A percentile compares a stretch with the other conserved stretches of the same genome.
Conservation (phyloP, 1,140 invertebrate genomes). For the Ylistrum balloti region DNA sequence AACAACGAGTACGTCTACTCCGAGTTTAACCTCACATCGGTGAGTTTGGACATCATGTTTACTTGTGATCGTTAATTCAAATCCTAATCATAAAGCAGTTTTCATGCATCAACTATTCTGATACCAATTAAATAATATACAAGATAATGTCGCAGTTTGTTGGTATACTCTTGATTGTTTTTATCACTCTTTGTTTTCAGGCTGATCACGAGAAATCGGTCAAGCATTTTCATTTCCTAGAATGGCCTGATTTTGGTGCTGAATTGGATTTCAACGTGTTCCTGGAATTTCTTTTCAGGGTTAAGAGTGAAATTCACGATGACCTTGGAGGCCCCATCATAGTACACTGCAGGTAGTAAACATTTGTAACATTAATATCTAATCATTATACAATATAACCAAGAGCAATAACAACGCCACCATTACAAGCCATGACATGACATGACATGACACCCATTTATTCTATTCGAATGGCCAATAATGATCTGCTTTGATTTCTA, state of each 20-base stretch:
- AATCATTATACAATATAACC: background rate
- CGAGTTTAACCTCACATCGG: conserved; percentile 52
- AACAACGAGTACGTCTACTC: conserved; percentile 54
- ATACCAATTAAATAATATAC: too few relatives aligned
- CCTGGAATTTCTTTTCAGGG: conserved; percentile 53
- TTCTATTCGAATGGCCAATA: too few relatives aligned
- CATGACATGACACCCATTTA: too few relatives aligned
- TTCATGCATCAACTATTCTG: too few relatives aligned
- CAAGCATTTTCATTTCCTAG: conserved; percentile 62
- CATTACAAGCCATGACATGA: background rate
- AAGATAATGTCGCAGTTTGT: too few relatives aligned
- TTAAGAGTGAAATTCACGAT: conserved; percentile 56
- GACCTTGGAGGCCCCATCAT: conserved; percentile 64
- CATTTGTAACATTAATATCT: background rate
- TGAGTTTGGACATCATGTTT: conserved; percentile 22
- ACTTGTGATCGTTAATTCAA: too few relatives aligned
- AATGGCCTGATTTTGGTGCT: conserved; percentile 62
- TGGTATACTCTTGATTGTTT: too few relatives aligned
- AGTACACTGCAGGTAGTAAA: conserved; percentile 70
- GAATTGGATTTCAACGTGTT: conserved; percentile 49
- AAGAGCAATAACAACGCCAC: background rate
- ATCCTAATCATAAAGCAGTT: too few relatives aligned
- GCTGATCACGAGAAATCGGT: conserved; percentile 54
- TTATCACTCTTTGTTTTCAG: conserved; percentile 37
- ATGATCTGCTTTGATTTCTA: too few relatives aligned